Base-by-base conservation (phyloP, 1,140 invertebrate genomes). In the Drosophila azteca region DNA sequence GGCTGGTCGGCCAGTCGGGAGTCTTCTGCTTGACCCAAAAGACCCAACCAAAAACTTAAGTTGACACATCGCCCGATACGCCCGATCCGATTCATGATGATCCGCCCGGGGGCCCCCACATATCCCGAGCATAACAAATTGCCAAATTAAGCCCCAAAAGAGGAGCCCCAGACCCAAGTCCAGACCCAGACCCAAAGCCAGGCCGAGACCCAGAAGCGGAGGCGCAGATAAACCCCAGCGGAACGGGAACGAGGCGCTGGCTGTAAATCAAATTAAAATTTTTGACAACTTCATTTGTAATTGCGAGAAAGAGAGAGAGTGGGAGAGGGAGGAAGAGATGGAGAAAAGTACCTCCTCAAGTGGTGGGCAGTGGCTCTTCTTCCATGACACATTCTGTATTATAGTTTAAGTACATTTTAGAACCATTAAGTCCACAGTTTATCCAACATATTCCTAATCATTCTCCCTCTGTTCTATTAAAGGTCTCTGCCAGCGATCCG, bases 401-500 rank as follows among this genome's bases (percentile, higher is more conserved):
- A 24, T 5, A 24, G 5, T 24, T 26, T 5, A 26, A 5, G 24
- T 26, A 26, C 3, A 4, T 26, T 26, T 26, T 26, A 4, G 24
- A 26, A 5, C 24, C 24, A 4, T 26, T 26, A 24, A 24, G 2
- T 24, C 22, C 2, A 24, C 2, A 1, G 22, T 0, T 2, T 24
- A 24, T 24, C 26, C 26, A 29, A 7, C 26, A 2, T 7, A 41
- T 55, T 53, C 13, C n/a, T 35, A 1, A 48, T 15, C 31, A n/a
- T 26, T 5, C 7, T 59, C 35, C 57, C 31, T 49, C 7, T 57
- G 43, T 60, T 54, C 60, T 78, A 62, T 93, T 93, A 0, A 94
- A 98, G 98, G 96, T 99, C 53, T 96, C 96, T 57, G 98, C 98
- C 0, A 97, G 95, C 29, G 98, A 99, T 93, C 95, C 96, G 2